Base-by-base conservation (phyloP, 2,113 vertebrate genomes). In the Varanus komodoensis region DNA sequence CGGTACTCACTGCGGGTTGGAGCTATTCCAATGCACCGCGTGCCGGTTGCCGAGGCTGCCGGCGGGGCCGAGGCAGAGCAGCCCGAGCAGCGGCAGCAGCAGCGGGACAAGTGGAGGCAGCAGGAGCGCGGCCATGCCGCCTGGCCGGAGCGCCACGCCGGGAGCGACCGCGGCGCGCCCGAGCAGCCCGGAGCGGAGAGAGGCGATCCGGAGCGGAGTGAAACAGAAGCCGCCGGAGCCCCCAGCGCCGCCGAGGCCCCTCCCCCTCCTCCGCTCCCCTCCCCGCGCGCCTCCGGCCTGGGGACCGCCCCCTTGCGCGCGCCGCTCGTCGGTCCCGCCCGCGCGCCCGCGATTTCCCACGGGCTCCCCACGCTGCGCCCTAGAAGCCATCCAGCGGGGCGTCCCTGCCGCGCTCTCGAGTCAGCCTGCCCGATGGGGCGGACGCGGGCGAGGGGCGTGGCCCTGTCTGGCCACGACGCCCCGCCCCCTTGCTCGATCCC, bases 1-100 rank as follows among this genome's bases (percentile, higher is more conserved):
- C 89, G 89, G 48, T 92, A 98, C 98, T 99, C 98, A 99, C 98
- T 98, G 98, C 96, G 98, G 98, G 97, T 99, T 99, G 95, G 98
- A 98, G 97, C 98, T 98, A 97, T 99, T 99, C 98, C 98, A 99
- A 96, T 99, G 98, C 85, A 99, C 98, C 75, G 98, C 98, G 93
- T 99, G 98, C 90, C 98, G 97, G 96, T 98, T 98, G 90, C 98
- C 98, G 91, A 96, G 93, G 61, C 94, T 94, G 86, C 95, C 96
- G 89, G 93, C 94, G 17, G 92, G 95, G 69, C 96, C 95, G 88
- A 95, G 96, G 92, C 94, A 92, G 84, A 94, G 95, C 89, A 96
- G 95, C 90, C 94, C 94, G 91, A 97, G 94, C 92, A 96, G 96
- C 89, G 92, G 95, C 84, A 95, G 95, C 93, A 96, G 92, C 23